phyloP scores from a whole-genome alignment of 2,113 vertebrate genomes.

The Pungitius pungitius region DNA sequence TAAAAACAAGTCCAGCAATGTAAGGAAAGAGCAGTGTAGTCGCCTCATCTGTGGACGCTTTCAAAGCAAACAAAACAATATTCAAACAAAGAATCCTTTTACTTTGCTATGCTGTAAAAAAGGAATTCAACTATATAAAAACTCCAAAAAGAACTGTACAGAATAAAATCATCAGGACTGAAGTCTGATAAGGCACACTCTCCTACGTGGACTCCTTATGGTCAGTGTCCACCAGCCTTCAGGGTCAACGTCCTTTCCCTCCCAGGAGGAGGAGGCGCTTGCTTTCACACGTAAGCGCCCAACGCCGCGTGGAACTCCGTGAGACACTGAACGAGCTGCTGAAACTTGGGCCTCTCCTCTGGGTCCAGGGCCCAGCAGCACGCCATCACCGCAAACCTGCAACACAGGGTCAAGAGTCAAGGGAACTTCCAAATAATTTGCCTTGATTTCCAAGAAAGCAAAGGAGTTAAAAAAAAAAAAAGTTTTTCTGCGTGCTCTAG shows the following conservation, averaged over 20 bases:
- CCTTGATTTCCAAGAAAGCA: too few relatives aligned
- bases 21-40: neutral
- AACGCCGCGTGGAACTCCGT: constrained; percentile 97
- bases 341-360: constrained; percentile 97
- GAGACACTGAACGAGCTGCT: constrained; percentile 98
- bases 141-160: constrained; percentile 66
- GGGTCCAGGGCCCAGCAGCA: constrained; percentile 98
- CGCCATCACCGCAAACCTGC: constrained; percentile 98
- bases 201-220: constrained; percentile 75
- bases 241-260: constrained; percentile 31
- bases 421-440: neutral
- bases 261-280: neutral
- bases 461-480: too few relatives aligned
- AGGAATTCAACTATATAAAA: constrained; percentile 62
- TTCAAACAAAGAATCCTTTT: constrained; percentile 42
- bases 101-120: constrained; percentile 69
- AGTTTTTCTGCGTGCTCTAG: too few relatives aligned
- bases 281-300: constrained; percentile 92
- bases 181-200: constrained; percentile 86
- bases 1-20: constrained; percentile 19
- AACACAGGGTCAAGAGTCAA: neutral
- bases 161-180: constrained; percentile 51
- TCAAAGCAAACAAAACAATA: constrained; percentile 48
- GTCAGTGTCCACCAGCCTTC: constrained; percentile 60
- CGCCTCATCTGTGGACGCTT: constrained; percentile 25